phyloP scores from a whole-genome alignment of 1,140 invertebrate genomes.

The Achatina immaculata region DNA sequence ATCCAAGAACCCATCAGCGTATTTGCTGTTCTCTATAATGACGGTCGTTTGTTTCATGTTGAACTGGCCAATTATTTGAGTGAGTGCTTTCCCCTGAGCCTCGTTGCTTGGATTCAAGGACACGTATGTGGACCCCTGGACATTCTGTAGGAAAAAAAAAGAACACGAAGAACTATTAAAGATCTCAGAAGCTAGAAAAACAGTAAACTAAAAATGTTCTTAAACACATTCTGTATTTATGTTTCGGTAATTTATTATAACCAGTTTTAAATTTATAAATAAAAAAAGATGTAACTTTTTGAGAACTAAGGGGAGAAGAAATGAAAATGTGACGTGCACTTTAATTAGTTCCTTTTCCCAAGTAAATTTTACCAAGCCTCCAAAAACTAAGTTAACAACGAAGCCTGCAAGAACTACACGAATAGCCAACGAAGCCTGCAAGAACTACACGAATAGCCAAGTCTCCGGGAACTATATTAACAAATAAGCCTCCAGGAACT shows the following conservation, averaged over 20 bases:
- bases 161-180: too few species aligned
- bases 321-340: too few species aligned
- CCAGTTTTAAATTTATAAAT: neutral
- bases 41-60: constrained; percentile 46
- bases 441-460: too few species aligned
- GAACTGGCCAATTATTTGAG: constrained; percentile 44
- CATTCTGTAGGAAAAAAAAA: constrained; percentile 19
- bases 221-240: neutral
- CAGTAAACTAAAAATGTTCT: too few species aligned
- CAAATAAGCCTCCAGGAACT: too few species aligned
- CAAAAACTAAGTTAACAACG: too few species aligned
- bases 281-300: neutral
- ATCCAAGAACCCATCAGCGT: constrained; percentile 42
- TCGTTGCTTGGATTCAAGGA: constrained; percentile 33
- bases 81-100: constrained; percentile 41
- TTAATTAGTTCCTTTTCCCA: neutral
- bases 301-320: neutral
- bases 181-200: too few species aligned
- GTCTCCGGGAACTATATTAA: too few species aligned
- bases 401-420: too few species aligned
- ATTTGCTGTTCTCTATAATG: constrained; percentile 39
- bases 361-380: too few species aligned
- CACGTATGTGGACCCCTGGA: constrained; percentile 20
- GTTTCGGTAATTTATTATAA: neutral
- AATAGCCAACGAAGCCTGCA: too few species aligned